These are phyloP conservation scores for Platycnemis pennipes DNA, from an alignment of 2,888 invertebrate species.

Conservation along the genomic window DNA sequence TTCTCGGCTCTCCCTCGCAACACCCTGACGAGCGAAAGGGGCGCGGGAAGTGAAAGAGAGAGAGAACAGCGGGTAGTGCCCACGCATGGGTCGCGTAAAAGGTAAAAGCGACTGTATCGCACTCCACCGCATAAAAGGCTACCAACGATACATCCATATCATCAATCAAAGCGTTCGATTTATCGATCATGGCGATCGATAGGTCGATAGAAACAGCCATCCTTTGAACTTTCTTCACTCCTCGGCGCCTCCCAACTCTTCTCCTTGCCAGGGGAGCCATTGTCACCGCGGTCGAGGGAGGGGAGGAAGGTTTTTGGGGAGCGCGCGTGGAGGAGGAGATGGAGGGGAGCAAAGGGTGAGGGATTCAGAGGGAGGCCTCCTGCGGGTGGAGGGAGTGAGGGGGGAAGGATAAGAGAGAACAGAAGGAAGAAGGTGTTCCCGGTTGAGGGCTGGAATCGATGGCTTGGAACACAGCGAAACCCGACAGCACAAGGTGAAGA, in stretches of 20 bases:
- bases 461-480: constrained; percentile 28
- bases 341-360: background rate
- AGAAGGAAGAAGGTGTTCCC: constrained; percentile 47
- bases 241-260: background rate
- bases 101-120: background rate
- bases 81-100: too few relatives aligned
- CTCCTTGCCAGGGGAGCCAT: constrained; percentile 58
- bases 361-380: background rate
- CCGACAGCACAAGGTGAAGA: background rate
- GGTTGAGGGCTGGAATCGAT: constrained; percentile 63
- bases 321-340: background rate
- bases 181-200: constrained; percentile 63
- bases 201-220: constrained; percentile 64
- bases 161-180: constrained; percentile 64
- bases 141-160: background rate
- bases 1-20: too few relatives aligned
- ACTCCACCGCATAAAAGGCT: background rate
- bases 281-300: constrained; percentile 14
- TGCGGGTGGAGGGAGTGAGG: background rate
- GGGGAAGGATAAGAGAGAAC: background rate
- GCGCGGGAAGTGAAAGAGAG: too few relatives aligned
- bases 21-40: too few relatives aligned
- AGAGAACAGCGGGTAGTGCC: too few relatives aligned
- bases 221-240: constrained; percentile 61
- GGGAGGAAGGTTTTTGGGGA: background rate